phyloP scores from a whole-genome alignment of 1,140 invertebrate species.

The Coelopa frigida region DNA sequence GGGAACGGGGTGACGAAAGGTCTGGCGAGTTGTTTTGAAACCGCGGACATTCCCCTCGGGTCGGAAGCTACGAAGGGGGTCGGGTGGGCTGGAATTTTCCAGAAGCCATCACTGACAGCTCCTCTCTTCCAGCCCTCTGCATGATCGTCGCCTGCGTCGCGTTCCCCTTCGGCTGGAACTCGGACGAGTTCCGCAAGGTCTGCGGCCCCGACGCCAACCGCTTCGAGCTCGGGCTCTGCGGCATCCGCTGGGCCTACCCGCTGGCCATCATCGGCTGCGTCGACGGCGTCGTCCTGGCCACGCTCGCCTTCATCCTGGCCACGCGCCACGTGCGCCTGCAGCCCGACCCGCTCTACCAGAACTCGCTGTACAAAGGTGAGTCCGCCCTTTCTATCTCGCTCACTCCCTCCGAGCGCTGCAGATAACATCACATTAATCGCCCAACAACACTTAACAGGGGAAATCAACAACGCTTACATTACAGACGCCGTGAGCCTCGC shows the following conservation, averaged over 20 bases:
- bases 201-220: constrained; percentile 74
- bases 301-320: constrained; percentile 89
- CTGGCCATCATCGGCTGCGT: constrained; percentile 86
- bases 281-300: constrained; percentile 81
- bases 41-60: no score
- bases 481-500: constrained; percentile 71
- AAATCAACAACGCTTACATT: constrained; percentile 79
- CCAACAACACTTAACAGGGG: constrained; percentile 65
- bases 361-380: constrained; percentile 57
- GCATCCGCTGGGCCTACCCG: constrained; percentile 90
- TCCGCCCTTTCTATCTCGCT: constrained; percentile 14
- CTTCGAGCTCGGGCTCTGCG: constrained; percentile 73
- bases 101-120: no score
- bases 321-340: constrained; percentile 78
- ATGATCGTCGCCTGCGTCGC: constrained; percentile 77
- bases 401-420: no score
- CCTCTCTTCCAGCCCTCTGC: constrained; percentile 59
- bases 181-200: constrained; percentile 69
- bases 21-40: no score
- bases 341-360: constrained; percentile 67
- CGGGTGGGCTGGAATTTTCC: background rate
- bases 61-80: no score
- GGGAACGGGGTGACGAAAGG: no score
- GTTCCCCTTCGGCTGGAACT: constrained; percentile 92
- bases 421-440: no score